Evolutionary conservation across 2,888 invertebrate species (phyloP).

Genomic region (Tryphoninae sp.): DNA sequence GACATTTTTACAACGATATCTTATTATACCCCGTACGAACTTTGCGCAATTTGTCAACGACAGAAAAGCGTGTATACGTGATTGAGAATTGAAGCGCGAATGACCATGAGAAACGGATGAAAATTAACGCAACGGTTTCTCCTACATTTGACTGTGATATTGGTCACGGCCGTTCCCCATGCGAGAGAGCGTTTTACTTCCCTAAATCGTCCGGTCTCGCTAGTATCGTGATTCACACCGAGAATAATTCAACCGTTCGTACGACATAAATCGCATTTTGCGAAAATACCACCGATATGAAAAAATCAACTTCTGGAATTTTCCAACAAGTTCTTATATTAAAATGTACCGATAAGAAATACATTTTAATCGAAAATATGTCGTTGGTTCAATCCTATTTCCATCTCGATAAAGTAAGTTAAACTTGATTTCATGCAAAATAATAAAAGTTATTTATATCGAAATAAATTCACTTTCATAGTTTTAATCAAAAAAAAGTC

Average conservation of each 20-base stretch:
- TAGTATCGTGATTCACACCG: not conserved
- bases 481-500: not conserved
- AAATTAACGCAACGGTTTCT: slow-evolving; percentile 40
- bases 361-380: too few species aligned
- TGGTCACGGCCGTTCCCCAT: slow-evolving; percentile 60
- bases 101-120: slow-evolving; percentile 46
- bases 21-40: slow-evolving; percentile 27
- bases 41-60: slow-evolving; percentile 60
- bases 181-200: slow-evolving; percentile 22
- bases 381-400: too few species aligned
- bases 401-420: too few species aligned
- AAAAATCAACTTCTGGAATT: too few species aligned
- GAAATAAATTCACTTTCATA: not conserved
- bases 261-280: too few species aligned
- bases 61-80: slow-evolving; percentile 16
- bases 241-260: not conserved
- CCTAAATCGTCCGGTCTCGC: not conserved
- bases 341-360: too few species aligned
- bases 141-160: slow-evolving; percentile 32
- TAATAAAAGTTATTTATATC: not conserved
- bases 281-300: too few species aligned
- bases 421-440: too few species aligned
- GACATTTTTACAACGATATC: slow-evolving; percentile 66
- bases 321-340: too few species aligned
- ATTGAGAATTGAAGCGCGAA: slow-evolving; percentile 12